These are phyloP conservation scores for Cephalophus harveyi DNA, from an alignment of 2,113 vertebrate species.

Conservation along the genomic window DNA sequence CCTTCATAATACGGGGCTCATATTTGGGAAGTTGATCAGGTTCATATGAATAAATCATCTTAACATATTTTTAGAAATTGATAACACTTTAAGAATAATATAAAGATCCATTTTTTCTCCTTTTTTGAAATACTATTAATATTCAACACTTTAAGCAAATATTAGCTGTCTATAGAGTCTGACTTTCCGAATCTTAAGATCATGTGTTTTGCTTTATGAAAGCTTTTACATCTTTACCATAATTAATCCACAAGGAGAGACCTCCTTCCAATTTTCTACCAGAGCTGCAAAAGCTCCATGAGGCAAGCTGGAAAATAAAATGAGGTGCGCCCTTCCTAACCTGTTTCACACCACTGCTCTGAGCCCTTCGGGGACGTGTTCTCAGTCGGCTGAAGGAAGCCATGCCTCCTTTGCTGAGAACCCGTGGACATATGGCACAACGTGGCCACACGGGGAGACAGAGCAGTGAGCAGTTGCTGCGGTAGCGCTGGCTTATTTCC, in stretches of 20 bases:
- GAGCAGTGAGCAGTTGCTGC: slow-evolving; percentile 82
- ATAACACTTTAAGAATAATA: background rate
- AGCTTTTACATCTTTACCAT: background rate
- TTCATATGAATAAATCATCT: background rate
- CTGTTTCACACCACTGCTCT: slow-evolving; percentile 14
- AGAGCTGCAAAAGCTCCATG: too few relatives aligned
- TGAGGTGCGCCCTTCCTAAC: background rate
- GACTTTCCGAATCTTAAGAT: background rate
- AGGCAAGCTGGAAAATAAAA: background rate
- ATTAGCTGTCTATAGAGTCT: background rate
- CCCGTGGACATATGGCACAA: slow-evolving; percentile 78
- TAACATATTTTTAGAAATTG: background rate
- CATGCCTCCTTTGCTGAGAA: slow-evolving; percentile 63
- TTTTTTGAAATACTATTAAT: background rate
- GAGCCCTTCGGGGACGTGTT: slow-evolving; percentile 27
- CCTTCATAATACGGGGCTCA: accelerated
- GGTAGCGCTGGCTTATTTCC: slow-evolving; percentile 84
- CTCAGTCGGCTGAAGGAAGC: slow-evolving; percentile 43
- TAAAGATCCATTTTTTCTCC: background rate
- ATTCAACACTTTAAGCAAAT: background rate
- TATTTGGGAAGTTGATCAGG: background rate
- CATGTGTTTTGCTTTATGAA: background rate
- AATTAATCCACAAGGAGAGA: background rate
- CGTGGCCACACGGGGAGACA: slow-evolving; percentile 76
- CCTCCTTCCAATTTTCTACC: background rate